phyloP scores from a whole-genome alignment of 2,797 vertebrate genomes.

The Characodon lateralis region DNA sequence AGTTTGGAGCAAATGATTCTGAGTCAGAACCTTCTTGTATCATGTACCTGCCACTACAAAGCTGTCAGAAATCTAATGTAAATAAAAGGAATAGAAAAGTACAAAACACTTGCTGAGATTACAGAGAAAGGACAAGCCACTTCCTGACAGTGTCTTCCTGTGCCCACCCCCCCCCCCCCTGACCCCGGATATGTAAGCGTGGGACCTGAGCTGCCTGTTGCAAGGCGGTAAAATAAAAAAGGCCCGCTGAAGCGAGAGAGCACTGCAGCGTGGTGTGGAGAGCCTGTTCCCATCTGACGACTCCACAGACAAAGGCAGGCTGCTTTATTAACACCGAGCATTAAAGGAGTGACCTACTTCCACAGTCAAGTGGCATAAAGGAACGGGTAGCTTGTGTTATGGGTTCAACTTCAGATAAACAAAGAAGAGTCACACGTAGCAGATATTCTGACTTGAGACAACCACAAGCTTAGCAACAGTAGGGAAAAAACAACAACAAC shows the following conservation, averaged over 20 bases:
- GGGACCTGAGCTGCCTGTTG: slow-evolving; percentile 29
- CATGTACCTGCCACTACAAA: slow-evolving; percentile 5
- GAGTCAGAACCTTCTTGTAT: slow-evolving; percentile 2
- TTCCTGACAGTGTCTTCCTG: slow-evolving; percentile 73
- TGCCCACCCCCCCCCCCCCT: slow-evolving; percentile 31
- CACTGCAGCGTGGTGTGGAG: slow-evolving; percentile 16
- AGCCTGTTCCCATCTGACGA: slow-evolving; percentile 13
- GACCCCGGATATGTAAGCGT: slow-evolving; percentile 56
- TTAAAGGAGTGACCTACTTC: slow-evolving; percentile 61
- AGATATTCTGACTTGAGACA: neutral
- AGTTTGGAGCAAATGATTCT: slow-evolving; percentile 11
- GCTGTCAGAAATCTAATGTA: slow-evolving; percentile 7
- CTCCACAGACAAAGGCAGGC: slow-evolving; percentile 27
- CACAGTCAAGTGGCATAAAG: slow-evolving; percentile 5
- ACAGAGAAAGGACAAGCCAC: slow-evolving; percentile 70
- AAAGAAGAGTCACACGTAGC: slow-evolving; percentile 4
- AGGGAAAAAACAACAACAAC: neutral
- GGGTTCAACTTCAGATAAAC: slow-evolving; percentile 20
- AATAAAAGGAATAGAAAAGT: slow-evolving; percentile 30
- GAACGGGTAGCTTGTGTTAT: slow-evolving; percentile 19
- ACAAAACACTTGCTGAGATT: slow-evolving; percentile 55
- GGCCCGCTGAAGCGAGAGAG: slow-evolving; percentile 10
- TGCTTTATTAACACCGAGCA: slow-evolving; percentile 52
- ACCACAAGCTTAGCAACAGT: neutral
- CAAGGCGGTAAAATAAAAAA: slow-evolving; percentile 18